Base-by-base conservation (phyloP, 2,113 vertebrate species). In the Dipodomys ordii region DNA sequence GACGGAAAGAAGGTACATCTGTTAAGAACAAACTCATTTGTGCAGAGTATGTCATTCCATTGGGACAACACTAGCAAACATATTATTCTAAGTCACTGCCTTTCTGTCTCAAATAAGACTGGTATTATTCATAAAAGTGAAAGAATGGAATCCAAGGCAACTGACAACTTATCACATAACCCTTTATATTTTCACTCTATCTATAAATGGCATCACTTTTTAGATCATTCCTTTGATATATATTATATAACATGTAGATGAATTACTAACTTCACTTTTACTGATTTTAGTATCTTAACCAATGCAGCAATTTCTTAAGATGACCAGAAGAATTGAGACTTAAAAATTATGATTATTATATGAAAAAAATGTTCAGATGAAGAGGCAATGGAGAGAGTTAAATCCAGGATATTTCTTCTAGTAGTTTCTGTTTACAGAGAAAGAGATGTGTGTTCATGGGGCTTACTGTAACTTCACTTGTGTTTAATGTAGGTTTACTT, bases 51-150 rank as follows among this genome's bases (percentile, higher is more conserved):
- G 30, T 46, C 32, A 9, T 22, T 32, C 23, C 53, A 18, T 16
- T 57, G 2, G 8, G 11, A 7, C 3, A 28, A 13, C 12, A 0
- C 6, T 0, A 44, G 7, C 18, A 73, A 91, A 27, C 30, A 16
- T 12, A 8, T 32, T 23, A 3, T 27, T 60, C 0, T 13, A 30
- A 22, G 46, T 32, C 20, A 71, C 9, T 2, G 3, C 1, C 15
- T 20, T 15, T 2, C 68, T 80, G 35, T 15, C 60, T 11, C 73
- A 18, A 53, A 32, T 0, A 20, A 60, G 20, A 7, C 4, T 22
- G 0, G 2, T 27, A 30, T 62, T 76, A 3, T 30, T 16, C 9
- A 6, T 18, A 49, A 64, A 25, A 16, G 20, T 3, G 60, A 39
- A 9, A 2, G 81, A n/a, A 32, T 39, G 20, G 6, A n/a, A 60